Conservation (phyloP, 1,140 invertebrate genomes). For the Drosophila navojoa region DNA sequence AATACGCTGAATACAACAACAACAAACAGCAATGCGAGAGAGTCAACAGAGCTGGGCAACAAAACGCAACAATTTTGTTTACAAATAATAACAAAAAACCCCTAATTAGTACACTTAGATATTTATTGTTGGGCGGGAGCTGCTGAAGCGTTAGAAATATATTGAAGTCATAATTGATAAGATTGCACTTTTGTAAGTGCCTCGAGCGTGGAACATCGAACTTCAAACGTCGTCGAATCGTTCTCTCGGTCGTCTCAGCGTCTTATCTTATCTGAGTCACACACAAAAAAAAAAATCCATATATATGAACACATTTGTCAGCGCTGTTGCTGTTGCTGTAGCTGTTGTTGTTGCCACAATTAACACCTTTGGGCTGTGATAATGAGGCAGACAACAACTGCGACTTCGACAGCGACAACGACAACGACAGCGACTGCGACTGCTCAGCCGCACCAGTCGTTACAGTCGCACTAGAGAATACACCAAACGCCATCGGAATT, state of each 20-base stretch:
- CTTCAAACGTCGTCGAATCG: too few species aligned
- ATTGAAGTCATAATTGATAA: slow-evolving; percentile 49
- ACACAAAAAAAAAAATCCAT: slow-evolving; percentile 9
- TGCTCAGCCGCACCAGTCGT: background rate
- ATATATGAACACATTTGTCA: slow-evolving; percentile 42
- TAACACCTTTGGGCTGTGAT: slow-evolving; percentile 75
- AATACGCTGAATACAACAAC: slow-evolving; percentile 12
- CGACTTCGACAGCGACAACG: slow-evolving; percentile 1
- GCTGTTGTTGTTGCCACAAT: slow-evolving; percentile 62
- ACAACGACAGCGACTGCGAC: background rate
- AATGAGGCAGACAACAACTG: slow-evolving; percentile 66
- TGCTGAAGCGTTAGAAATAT: slow-evolving; percentile 16
- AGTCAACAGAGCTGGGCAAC: slow-evolving; percentile 26
- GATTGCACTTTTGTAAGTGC: slow-evolving; percentile 48
- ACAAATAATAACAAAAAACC: slow-evolving; percentile 17
- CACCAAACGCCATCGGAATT: background rate
- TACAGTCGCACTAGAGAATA: too few species aligned
- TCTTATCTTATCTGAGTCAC: slow-evolving; percentile 56
- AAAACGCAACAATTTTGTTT: slow-evolving; percentile 19
- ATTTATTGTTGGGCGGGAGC: slow-evolving; percentile 9
- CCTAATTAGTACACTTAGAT: slow-evolving; percentile 27
- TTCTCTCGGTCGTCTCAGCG: background rate
- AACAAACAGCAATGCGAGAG: slow-evolving; percentile 11
- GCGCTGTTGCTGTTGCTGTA: slow-evolving; percentile 29
- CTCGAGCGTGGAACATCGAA: background rate